Evolutionary conservation across 2,113 vertebrate species (phyloP), one percentile per base, ranked within the genome.

Genomic region (Hippolais icterina): DNA sequence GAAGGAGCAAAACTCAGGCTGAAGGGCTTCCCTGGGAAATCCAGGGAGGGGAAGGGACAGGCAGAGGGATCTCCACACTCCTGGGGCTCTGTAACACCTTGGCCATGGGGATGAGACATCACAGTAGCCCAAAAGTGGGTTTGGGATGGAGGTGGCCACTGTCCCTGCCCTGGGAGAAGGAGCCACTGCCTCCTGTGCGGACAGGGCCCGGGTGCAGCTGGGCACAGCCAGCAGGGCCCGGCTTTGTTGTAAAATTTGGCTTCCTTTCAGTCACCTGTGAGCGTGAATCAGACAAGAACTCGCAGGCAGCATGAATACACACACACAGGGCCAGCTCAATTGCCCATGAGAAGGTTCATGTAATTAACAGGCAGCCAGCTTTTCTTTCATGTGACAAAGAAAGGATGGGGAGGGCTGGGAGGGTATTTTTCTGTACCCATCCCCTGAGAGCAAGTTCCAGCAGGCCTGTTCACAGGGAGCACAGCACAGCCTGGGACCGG

Each of bases 251-350:
- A 25, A 65, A 46, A 86, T 76, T 69, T 97, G 95, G 91, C 89
- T 93, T 91, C 47, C 5, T 83, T 96, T 96, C 92, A 94, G 93
- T 90, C 85, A 94, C 88, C 92, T 74, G 75, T 86, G 85, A 95
- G 68, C 75, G 49, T 0, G 14, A 92, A 69, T 86, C 93, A 70
- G 84, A 35, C 13, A 11, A 56, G 87, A 85, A 74, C 89, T 87
- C 41, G 10, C 50, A 54, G 91, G 35, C 87, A 88, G 84, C 29
- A 0, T 52, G 85, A 96, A 49, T 50, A n/a, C 72, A 5, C 50
- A 53, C 80, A 52, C 71, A 65, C 25, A 4, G 11, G 1, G 93
- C 75, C 90, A 35, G 93, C 90, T 92, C 90, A 94, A 89, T 92
- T 75, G 88, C 83, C 94, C 92, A 81, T 95, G 92, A 95, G 94